Evolutionary conservation across 2,888 invertebrate species (phyloP), one percentile per base, ranked within the genome.

Genomic region (Nomada lathburiana): DNA sequence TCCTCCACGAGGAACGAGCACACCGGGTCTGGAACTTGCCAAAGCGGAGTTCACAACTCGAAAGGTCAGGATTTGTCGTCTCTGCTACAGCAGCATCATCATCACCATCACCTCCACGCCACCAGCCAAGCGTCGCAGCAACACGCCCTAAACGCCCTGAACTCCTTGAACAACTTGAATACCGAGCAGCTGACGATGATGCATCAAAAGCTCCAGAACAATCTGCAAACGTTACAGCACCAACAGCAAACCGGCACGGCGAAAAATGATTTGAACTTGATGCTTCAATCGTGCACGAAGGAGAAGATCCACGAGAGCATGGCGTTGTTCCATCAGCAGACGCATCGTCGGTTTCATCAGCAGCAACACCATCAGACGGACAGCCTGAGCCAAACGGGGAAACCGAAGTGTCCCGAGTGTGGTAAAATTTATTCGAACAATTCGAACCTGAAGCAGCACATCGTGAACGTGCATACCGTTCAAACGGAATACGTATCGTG

Each of bases 391-490:
- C 88, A 88, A 36, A 81, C 90, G 42, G 91, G 92, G 92, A 95
- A 95, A 94, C 96, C 96, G 90, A 95, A 95, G 93, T 96, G 96
- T 93, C 96, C 96, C 89, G 95, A 95, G 94, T 96, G 96, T 94
- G 96, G 96, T 91, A 96, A 96, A 94, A 95, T 95, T 88, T 96
- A 96, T 94, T 96, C 95, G 94, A 96, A 96, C 94, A 95, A 95
- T 93, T 95, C 96, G 93, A 96, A 96, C 94, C 95, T 96, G 88
- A 96, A 96, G 94, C 96, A 96, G 93, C 96, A 96, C 94, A 95
- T 96, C 91, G 95, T 95, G 90, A 96, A 96, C 94, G 96, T 96
- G 90, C 96, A 96, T 94, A 95, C 96, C 84, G 95, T 96, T 87
- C 95, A 95, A 91, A 95, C 94, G 76, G 95, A 95, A 89, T 95